Evolutionary conservation across 2,888 invertebrate species (phyloP), one percentile per base, ranked within the genome.

Genomic region (Boloria euphrosyne): DNA sequence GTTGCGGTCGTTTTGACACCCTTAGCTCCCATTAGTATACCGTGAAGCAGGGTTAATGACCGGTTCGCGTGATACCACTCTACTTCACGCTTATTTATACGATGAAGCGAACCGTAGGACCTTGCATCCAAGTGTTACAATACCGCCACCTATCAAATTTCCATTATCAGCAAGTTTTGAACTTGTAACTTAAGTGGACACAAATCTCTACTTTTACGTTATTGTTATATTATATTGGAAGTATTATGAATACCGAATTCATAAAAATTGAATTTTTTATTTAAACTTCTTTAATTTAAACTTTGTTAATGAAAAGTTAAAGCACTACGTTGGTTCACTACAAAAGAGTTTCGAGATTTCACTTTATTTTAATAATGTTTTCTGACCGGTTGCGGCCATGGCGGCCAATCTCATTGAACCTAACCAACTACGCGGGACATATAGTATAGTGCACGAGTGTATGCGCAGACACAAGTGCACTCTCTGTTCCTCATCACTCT

Each of bases 11-110:
- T 85, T 83, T 81, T 85, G 87, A 87, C 78, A 87, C 87, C 86
- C 85, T 86, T 79, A 80, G 81, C 81, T 85, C 85, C 85, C 87
- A 89, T 89, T 87, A 88, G 83, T 80, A 70, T 80, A 78, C 79
- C 78, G 76, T 79, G 82, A 80, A 82, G 83, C 83, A 86, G 86
- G 86, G 86, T 85, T 90, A 90, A 92, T 82, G 91, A 91, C 85
- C 85, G 75, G 80, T 82, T 92, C 81, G 91, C 91, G 91, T 92
- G 91, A 82, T 83, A 74, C 74, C 76, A 74, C 79, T 81, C 85
- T 83, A 83, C 89, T 89, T 86, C 81, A 86, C 83, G 89, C 85
- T 88, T 90, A 88, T 91, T 90, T 90, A 89, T 88, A 87, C 84
- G 82, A 83, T 80, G 86, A 83, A 79, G 80, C 82, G 80, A 84